These are phyloP conservation scores for Halesus radiatus DNA, from an alignment of 1,140 invertebrate genomes.

Conservation along the genomic window DNA sequence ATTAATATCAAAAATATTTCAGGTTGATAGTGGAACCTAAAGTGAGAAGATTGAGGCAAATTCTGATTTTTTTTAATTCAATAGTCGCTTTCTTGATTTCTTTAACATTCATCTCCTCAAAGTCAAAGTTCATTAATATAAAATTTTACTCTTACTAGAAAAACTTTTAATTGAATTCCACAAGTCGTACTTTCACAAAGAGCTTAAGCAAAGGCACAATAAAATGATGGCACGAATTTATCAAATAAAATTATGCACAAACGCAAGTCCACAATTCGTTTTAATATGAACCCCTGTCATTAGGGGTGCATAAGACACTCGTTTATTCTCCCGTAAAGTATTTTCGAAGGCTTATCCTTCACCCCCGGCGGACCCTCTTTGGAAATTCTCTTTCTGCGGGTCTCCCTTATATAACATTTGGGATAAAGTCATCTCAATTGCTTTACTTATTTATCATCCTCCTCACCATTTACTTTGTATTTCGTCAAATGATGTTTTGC, in stretches of 20 bases:
- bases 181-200: too few relatives aligned
- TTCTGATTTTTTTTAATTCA: too few relatives aligned
- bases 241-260: conserved; percentile 53
- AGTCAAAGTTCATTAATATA: too few relatives aligned
- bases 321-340: conserved; percentile 50
- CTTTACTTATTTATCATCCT: conserved; percentile 34
- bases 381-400: conserved; percentile 25
- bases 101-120: too few relatives aligned
- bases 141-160: too few relatives aligned
- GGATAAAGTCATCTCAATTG: conserved; percentile 44
- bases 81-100: too few relatives aligned
- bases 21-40: too few relatives aligned
- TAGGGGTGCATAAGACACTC: conserved; percentile 47
- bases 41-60: too few relatives aligned
- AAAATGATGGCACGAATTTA: background rate
- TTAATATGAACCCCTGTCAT: conserved; percentile 49
- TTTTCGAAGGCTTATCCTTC: conserved; percentile 46
- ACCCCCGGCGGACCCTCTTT: conserved; percentile 19
- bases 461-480: conserved; percentile 1
- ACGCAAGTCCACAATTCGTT: conserved; percentile 50
- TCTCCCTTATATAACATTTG: conserved; percentile 21
- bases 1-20: too few relatives aligned
- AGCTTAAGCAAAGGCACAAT: background rate
- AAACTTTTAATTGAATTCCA: too few relatives aligned
- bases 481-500: background rate